Evolutionary conservation across 2,888 invertebrate species (phyloP).

Genomic region (Hypercompe scribonia): DNA sequence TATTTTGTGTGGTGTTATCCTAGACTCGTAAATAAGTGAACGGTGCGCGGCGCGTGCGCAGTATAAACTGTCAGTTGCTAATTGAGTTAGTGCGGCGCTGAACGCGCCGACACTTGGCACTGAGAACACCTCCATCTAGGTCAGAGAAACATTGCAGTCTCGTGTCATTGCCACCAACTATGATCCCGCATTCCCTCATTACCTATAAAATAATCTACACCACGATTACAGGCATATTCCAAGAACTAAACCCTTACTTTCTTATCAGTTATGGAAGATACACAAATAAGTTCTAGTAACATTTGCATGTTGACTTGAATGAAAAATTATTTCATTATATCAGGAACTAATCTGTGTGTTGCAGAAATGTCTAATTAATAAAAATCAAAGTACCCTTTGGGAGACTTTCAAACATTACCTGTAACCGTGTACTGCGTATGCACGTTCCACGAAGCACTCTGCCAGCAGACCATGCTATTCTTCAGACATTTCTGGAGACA

Average conservation of each 20-base stretch:
- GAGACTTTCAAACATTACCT: not conserved
- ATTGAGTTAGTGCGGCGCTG: conserved; percentile 62
- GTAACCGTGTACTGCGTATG: not conserved
- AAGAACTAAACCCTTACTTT: conserved; percentile 2
- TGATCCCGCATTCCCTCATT: conserved; percentile 7
- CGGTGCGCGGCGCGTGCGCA: conserved; percentile 40
- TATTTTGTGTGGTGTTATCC: not conserved
- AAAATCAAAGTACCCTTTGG: not conserved
- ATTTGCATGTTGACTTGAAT: conserved; percentile 1
- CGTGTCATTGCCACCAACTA: conserved; percentile 52
- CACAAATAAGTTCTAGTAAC: conserved; percentile 2
- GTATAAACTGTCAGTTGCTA: conserved; percentile 52
- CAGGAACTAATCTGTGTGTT: not conserved
- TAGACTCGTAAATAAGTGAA: conserved; percentile 4
- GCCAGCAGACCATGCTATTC: no score
- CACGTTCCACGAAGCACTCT: not conserved
- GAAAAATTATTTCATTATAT: not conserved
- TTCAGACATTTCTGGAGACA: not conserved
- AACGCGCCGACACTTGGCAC: conserved; percentile 44
- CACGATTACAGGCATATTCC: conserved; percentile 17
- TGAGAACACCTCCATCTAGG: conserved; percentile 55
- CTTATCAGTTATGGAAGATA: conserved; percentile 1
- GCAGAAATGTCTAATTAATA: not conserved
- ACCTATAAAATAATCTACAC: not conserved
- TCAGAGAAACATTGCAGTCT: conserved; percentile 49